phyloP scores from a whole-genome alignment of 2,888 invertebrate genomes.

The Xestia rhomboidea region DNA sequence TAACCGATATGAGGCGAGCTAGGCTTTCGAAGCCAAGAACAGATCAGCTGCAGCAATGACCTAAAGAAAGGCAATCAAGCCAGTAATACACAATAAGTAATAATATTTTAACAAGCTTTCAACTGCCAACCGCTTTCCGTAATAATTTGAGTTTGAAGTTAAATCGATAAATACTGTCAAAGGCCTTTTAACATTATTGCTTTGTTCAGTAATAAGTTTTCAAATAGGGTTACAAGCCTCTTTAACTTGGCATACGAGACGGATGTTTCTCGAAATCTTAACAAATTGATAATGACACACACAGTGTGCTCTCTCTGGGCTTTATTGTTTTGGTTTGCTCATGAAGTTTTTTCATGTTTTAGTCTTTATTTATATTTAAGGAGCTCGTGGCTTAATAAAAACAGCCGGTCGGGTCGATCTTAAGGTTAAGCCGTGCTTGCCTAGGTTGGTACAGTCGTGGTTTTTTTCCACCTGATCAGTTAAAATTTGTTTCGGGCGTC shows the following conservation, averaged over 20 bases:
- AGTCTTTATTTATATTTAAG: not conserved
- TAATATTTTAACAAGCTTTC: slow-evolving; percentile 38
- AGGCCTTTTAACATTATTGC: slow-evolving; percentile 44
- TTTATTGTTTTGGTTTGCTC: slow-evolving; percentile 6
- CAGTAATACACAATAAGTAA: not conserved
- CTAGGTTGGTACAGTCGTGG: no score
- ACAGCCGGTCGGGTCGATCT: no score
- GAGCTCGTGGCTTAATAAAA: no score
- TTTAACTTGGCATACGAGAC: slow-evolving; percentile 20
- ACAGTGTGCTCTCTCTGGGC: not conserved
- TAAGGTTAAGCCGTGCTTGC: no score
- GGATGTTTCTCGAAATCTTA: slow-evolving; percentile 13
- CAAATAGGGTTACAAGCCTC: slow-evolving; percentile 36
- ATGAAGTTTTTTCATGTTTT: not conserved
- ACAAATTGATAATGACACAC: slow-evolving; percentile 15
- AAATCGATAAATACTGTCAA: slow-evolving; percentile 51
- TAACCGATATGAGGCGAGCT: no score
- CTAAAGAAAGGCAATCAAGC: not conserved
- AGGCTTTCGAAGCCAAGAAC: not conserved
- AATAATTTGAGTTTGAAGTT: slow-evolving; percentile 40
- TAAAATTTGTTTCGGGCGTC: no score
- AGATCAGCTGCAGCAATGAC: not conserved
- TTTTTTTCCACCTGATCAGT: no score
- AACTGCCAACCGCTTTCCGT: slow-evolving; percentile 14
- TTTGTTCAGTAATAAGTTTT: slow-evolving; percentile 51